Conservation (phyloP, 2,888 invertebrate genomes). For the Leptinotarsa juncta region DNA sequence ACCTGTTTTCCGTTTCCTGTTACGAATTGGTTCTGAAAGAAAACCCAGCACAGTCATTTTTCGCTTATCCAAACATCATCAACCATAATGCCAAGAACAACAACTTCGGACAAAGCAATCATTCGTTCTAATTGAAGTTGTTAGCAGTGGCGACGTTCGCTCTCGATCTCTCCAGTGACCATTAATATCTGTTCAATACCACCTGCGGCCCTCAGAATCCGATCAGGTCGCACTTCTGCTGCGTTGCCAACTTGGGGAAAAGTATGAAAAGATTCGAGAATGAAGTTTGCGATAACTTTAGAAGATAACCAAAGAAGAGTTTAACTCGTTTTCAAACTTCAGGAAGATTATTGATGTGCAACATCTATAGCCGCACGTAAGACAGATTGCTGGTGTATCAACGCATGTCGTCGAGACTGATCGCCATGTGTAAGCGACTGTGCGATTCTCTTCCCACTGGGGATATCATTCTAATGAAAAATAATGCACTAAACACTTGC, state of each 20-base stretch:
- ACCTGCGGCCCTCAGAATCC: not conserved
- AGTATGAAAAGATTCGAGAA: too few relatives aligned
- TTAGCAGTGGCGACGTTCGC: conserved; percentile 1
- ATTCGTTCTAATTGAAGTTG: conserved; percentile 9
- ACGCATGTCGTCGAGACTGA: too few relatives aligned
- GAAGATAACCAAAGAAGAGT: too few relatives aligned
- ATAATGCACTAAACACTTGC: too few relatives aligned
- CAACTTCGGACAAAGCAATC: not conserved
- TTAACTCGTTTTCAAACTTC: too few relatives aligned
- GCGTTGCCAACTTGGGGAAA: not conserved
- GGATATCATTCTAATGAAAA: too few relatives aligned
- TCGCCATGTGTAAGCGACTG: too few relatives aligned
- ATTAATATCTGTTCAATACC: conserved; percentile 7
- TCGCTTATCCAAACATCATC: not conserved
- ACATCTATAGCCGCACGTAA: too few relatives aligned
- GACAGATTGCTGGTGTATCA: too few relatives aligned
- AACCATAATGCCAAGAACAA: conserved; percentile 12
- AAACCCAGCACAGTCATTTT: not conserved
- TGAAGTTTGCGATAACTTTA: too few relatives aligned
- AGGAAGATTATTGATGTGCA: too few relatives aligned
- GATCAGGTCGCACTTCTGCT: not conserved
- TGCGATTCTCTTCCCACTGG: too few relatives aligned
- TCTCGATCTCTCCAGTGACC: conserved; percentile 7
- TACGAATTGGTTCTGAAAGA: not conserved
- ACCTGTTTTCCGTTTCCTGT: not conserved